These are phyloP conservation scores for Micronycteris hirsuta DNA, from an alignment of 2,113 vertebrate species.

Conservation along the genomic window DNA sequence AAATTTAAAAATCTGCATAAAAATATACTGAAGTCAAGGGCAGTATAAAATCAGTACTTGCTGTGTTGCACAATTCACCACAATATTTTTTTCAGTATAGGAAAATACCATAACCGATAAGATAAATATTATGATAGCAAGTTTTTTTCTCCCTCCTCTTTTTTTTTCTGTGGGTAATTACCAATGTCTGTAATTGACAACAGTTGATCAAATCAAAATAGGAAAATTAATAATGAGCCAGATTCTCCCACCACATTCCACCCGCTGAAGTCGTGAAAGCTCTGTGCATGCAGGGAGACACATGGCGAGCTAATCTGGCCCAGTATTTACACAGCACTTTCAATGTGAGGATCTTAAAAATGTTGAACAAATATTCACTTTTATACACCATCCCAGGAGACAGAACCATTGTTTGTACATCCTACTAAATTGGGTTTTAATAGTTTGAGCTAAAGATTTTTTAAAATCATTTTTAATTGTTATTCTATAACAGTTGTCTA, in stretches of 20 bases:
- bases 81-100: slow-evolving; percentile 76
- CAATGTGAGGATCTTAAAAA: slow-evolving; percentile 70
- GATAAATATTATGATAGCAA: slow-evolving; percentile 78
- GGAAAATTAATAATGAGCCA: slow-evolving; percentile 78
- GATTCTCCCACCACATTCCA: slow-evolving; percentile 75
- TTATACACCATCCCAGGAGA: slow-evolving; percentile 53
- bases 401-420: slow-evolving; percentile 40
- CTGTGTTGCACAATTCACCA: slow-evolving; percentile 67
- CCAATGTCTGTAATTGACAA: slow-evolving; percentile 77
- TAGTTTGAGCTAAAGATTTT: slow-evolving; percentile 37
- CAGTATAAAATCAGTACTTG: slow-evolving; percentile 64
- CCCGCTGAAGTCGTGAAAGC: slow-evolving; percentile 64
- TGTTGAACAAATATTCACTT: slow-evolving; percentile 71
- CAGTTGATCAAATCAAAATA: slow-evolving; percentile 79
- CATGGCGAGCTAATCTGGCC: slow-evolving; percentile 75
- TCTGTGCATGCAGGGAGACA: slow-evolving; percentile 73
- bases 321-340: slow-evolving; percentile 74
- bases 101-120: slow-evolving; percentile 76
- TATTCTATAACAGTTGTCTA: too few relatives aligned
- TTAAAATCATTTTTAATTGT: too few relatives aligned
- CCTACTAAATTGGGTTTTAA: slow-evolving; percentile 46
- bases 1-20: slow-evolving; percentile 26
- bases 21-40: slow-evolving; percentile 54
- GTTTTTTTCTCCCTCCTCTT: slow-evolving; percentile 65
- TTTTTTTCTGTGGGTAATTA: slow-evolving; percentile 75